Percentiles rank a stretch among this genome's conserved stretches.
Conservation (phyloP, 2,113 vertebrate genomes). For the Rhinolophus ferrumequinum region DNA sequence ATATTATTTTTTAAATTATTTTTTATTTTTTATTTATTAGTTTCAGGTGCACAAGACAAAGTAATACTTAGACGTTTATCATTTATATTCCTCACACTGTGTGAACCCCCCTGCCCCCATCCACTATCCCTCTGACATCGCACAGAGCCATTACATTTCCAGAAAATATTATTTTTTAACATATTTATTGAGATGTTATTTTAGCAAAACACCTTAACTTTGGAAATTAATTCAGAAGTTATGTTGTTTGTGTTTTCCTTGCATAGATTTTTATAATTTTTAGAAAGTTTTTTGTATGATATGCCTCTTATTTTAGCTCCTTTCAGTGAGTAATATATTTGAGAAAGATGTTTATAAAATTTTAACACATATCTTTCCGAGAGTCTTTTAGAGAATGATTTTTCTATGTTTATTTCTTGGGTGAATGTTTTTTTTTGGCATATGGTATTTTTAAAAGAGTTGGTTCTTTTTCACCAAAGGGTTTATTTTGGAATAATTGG, state of each 20-base stretch:
- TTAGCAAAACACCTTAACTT: slow-evolving; percentile 22
- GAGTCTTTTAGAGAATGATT: not conserved
- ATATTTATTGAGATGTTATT: not conserved
- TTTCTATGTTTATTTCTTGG: slow-evolving; percentile 43
- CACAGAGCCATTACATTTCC: no score
- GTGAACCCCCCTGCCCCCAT: no score
- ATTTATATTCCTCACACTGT: no score
- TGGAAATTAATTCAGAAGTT: slow-evolving; percentile 31
- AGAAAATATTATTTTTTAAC: not conserved
- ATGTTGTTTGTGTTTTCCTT: not conserved
- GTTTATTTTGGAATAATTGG: slow-evolving; percentile 44
- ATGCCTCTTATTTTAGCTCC: not conserved
- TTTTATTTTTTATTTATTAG: no score
- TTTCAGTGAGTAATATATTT: slow-evolving; percentile 14
- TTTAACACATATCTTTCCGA: not conserved
- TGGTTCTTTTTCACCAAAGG: slow-evolving; percentile 21
- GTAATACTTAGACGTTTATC: no score
- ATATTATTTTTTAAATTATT: slow-evolving; percentile 11
- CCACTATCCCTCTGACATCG: no score
- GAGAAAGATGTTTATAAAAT: not conserved
- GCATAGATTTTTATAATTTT: slow-evolving; percentile 25
- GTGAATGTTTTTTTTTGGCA: slow-evolving; percentile 44
- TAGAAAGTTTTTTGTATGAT: slow-evolving; percentile 16
- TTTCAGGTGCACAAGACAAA: no score
- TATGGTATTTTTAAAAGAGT: slow-evolving; percentile 22